Conservation (phyloP, 2,888 invertebrate species). For the Hypercompe scribonia region DNA sequence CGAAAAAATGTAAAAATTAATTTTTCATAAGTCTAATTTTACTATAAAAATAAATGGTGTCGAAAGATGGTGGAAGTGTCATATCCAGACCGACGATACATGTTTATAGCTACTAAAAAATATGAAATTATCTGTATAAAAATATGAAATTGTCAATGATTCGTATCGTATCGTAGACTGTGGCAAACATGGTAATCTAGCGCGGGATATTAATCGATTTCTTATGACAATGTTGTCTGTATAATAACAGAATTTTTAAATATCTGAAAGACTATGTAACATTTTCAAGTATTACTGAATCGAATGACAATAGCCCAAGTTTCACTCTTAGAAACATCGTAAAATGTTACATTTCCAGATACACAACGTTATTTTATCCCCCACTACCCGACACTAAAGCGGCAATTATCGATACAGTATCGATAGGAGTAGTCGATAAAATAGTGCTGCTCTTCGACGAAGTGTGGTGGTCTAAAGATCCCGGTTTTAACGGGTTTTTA, state of each 20-base stretch:
- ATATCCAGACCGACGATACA: too few relatives aligned
- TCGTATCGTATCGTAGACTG: not conserved
- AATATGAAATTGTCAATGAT: not conserved
- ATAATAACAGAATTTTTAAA: not conserved
- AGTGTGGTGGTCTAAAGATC: conserved; percentile 87
- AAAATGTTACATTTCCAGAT: conserved; percentile 71
- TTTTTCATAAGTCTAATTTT: too few relatives aligned
- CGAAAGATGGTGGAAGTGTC: too few relatives aligned
- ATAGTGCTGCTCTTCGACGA: conserved; percentile 88
- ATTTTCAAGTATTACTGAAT: not conserved
- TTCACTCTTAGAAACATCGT: not conserved
- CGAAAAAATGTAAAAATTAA: too few relatives aligned
- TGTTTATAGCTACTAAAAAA: too few relatives aligned
- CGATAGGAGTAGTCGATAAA: conserved; percentile 90
- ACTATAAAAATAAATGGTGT: too few relatives aligned
- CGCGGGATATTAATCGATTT: not conserved
- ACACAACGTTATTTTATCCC: conserved; percentile 85
- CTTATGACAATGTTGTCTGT: not conserved
- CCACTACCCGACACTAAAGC: conserved; percentile 83
- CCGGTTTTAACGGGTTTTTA: conserved; percentile 59
- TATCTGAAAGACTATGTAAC: not conserved
- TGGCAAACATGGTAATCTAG: conserved; percentile 2
- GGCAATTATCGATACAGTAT: conserved; percentile 85
- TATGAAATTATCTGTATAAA: not conserved
- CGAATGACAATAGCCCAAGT: not conserved